phyloP scores from a whole-genome alignment of 2,888 invertebrate species.

The Caenorhabditis sp. region DNA sequence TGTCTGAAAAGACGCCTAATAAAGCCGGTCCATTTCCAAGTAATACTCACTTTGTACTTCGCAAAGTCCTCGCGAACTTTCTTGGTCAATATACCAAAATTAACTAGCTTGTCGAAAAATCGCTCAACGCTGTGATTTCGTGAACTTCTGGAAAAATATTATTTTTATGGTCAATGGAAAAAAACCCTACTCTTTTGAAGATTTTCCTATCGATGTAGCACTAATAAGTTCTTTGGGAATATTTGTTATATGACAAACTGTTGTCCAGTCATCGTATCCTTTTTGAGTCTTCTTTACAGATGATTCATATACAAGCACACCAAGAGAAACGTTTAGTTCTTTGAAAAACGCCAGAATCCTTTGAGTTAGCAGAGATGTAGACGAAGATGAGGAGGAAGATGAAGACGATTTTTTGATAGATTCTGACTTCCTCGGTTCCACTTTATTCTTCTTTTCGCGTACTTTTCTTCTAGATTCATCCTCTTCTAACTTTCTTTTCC shows the following conservation, averaged over 20 bases:
- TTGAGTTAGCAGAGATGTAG: neutral
- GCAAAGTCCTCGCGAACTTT: neutral
- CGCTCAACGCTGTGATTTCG: neutral
- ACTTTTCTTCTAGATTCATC: neutral
- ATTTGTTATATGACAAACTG: slow-evolving; percentile 11
- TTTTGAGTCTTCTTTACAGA: neutral
- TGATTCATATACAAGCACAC: neutral
- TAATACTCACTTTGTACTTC: neutral
- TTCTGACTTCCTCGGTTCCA: neutral
- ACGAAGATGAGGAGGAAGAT: neutral
- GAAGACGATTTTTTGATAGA: neutral
- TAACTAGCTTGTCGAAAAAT: slow-evolving; percentile 1
- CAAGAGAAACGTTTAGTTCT: neutral
- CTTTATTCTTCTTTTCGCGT: neutral
- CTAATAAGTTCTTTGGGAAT: slow-evolving; percentile 21
- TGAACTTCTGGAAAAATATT: slow-evolving; percentile 14
- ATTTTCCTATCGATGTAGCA: slow-evolving; percentile 4
- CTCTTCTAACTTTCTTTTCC: neutral
- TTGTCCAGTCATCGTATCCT: neutral
- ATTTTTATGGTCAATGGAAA: neutral
- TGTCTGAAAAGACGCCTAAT: too few species aligned
- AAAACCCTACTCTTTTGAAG: slow-evolving; percentile 5
- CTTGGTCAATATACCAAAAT: neutral
- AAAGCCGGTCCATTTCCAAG: too few species aligned
- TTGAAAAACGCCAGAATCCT: neutral